Base-by-base conservation (phyloP, 2,888 invertebrate genomes). In the Epistrophe eligans region DNA sequence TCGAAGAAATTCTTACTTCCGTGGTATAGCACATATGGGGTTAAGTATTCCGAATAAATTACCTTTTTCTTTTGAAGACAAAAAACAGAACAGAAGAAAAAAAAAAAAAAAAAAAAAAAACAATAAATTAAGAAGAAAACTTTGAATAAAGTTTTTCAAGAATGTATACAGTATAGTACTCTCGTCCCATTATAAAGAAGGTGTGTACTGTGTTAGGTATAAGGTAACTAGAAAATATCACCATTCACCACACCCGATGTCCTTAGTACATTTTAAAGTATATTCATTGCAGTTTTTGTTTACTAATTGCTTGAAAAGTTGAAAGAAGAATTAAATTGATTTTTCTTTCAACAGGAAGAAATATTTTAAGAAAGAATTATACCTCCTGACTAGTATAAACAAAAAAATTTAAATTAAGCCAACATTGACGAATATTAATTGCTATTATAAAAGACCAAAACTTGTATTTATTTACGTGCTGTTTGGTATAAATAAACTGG, bases 31-130 rank as follows among this genome's bases (percentile, higher is more conserved):
- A 71, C 72, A 77, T 82, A 70, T 77, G 71, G 45, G 71, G 74
- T 67, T 80, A 80, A 71, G 71, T 71, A 64, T 64, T 81, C 24
- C 32, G 80, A 81, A 70, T 74, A 81, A 70, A 76, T 70, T 80
- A 73, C 48, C 50, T 40, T 66, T 67, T 35, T 32, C 52, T 55
- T 38, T 38, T 70, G 50, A 35, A 77, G 9, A 35, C 13, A 70
- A 48, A 43, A 43, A 43, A 43, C 9, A 48, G 8, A 17, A 48
- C n/a, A n/a, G n/a, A n/a, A n/a, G n/a, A 17, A 17, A 48, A 48
- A 48, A 48, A 35, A 7, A 11, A n/a, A n/a, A n/a, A n/a, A 48
- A 17, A 17, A 48, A 48, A 48, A 48, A 35, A 7, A 11, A n/a
- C 24, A 66, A 28, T 24, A 58, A 45, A 66, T 48, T 45, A 58